Base-by-base conservation (phyloP, 1,140 invertebrate genomes). In the Bemisia tabaci region DNA sequence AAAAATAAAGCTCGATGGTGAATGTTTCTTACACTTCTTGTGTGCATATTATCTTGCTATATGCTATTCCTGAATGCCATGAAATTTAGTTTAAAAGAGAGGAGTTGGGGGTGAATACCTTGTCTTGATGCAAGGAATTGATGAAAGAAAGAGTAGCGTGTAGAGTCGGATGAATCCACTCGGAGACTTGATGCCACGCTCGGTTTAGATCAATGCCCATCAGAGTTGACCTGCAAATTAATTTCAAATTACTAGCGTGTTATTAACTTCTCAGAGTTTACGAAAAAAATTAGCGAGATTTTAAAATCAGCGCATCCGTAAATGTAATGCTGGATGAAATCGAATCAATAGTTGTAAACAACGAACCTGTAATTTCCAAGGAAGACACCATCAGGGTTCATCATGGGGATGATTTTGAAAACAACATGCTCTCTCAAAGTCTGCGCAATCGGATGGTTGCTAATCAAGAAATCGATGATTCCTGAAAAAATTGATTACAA, bases 371-470 rank as follows among this genome's bases (percentile, higher is more conserved):
- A 92, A 80, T 96, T 97, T 60, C 95, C 95, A 22, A 96, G 79
- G 73, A 90, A 95, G 1, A 96, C 93, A 0, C 92, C 92, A 77
- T 98, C 95, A 1, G 95, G 95, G 79, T 98, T 98, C 60, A 97
- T 76, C 95, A 98, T 98, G 0, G 95, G 95, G 60, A 98, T 82
- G 62, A 96, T 85, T 78, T 94, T 94, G 73, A 96, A 92, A 59
- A 93, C 83, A 2, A 93, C 85, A 72, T 89, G 82, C 67, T 89
- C 82, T 24, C 88, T 76, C 22, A 92, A 75, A 1, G 82, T 78
- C 12, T 81, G 79, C 17, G 91, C 91, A 62, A 88, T 84, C 2
- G 85, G 82, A 76, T 92, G 88, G 69, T 85, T 83, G 73, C 92
- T 93, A 26, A 94, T 82, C 25, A 98, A 78, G 73, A 94, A 94